Evolutionary conservation across 2,888 invertebrate genomes (phyloP).

Genomic region (Drosophila borealis): DNA sequence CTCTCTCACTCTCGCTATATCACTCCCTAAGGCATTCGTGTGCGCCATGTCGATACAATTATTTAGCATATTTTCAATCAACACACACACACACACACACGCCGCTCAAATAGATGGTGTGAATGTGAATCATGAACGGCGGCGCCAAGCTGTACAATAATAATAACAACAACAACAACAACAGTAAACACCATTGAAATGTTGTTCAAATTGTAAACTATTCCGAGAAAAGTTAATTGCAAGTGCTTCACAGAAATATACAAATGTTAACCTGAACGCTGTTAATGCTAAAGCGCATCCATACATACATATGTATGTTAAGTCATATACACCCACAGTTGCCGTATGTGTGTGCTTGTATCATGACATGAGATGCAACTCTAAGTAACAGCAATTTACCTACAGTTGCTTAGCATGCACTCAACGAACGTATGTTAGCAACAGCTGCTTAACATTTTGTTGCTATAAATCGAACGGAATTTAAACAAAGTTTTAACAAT

Average conservation of each 20-base stretch:
- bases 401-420: not conserved
- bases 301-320: not conserved
- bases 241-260: constrained; percentile 8
- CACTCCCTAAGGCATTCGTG: constrained; percentile 6
- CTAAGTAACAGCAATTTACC: not conserved
- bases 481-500: not conserved
- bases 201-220: constrained; percentile 27
- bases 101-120: constrained; percentile 18
- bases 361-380: too few relatives aligned
- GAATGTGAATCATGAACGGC: constrained; percentile 50
- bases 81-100: constrained; percentile 19
- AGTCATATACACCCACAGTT: not conserved
- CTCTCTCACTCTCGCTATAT: not conserved
- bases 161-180: constrained; percentile 18
- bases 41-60: constrained; percentile 63
- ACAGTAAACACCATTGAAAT: constrained; percentile 30
- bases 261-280: not conserved
- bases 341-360: too few relatives aligned
- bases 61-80: constrained; percentile 77
- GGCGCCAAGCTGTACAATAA: constrained; percentile 27
- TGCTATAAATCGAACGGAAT: not conserved
- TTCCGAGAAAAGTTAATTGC: constrained; percentile 18
- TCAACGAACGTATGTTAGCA: not conserved
- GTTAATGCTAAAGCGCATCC: constrained; percentile 6
- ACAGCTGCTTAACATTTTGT: not conserved